Evolutionary conservation across 2,113 vertebrate genomes (phyloP), one percentile per base, ranked within the genome.

Genomic region (Rhadina sibilatrix): DNA sequence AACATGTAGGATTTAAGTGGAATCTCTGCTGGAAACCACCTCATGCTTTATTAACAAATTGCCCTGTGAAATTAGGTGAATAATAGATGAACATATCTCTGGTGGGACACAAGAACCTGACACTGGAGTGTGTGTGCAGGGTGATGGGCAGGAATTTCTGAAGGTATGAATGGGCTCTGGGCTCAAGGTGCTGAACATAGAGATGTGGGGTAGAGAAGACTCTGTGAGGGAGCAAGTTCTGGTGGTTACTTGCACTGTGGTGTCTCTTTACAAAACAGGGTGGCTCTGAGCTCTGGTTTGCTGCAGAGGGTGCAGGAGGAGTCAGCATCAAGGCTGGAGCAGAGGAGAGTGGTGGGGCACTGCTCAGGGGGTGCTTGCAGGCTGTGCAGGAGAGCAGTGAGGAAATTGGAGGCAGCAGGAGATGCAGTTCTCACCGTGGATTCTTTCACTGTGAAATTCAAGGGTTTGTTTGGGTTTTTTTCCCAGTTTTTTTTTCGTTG

Each of bases 11-110:
- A 57, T 83, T 94, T 64, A 68, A 94, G 59, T 31, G 3, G 6
- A 93, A 71, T 68, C 77, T 89, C 70, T 81, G 63, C 77, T 95
- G 88, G 66, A 93, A 96, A 81, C 44, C 44, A 61, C n/a, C 56
- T 95, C 15, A 71, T 93, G 47, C 71, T 93, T 89, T 91, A 89
- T 93, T 92, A 85, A 96, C 54, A 52, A 92, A 75, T 94, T 61
- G 33, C 61, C 56, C 53, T 27, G 3, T 71, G 74, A 82, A 88
- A 53, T 87, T 21, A 47, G 50, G 89, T 94, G 63, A 89, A 87
- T 95, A 87, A 91, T 68, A 65, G 49, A 87, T 94, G 75, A 88
- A 37, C 3, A 3, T 30, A 78, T 71, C 72, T 75, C 52, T 83
- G 84, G n/a, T 50, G 83, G 76, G 49, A 93, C 35, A 37, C 0